Conservation (phyloP, 2,888 invertebrate species). For the Lutraria lutraria region DNA sequence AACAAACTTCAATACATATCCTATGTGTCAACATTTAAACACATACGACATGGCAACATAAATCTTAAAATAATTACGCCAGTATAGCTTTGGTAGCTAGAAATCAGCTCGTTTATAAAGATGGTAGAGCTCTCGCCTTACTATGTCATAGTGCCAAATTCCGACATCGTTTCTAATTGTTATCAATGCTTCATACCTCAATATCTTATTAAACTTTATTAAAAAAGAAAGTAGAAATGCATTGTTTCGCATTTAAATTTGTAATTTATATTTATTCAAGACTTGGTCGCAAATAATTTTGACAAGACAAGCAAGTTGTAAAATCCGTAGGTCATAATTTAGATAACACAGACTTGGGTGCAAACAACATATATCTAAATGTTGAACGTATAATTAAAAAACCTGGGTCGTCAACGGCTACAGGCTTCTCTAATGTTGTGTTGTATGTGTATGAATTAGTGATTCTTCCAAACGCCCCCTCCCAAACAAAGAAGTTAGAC, state of each 20-base stretch:
- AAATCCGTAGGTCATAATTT: no score
- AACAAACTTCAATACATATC: neutral
- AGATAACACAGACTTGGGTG: neutral
- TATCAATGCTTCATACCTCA: neutral
- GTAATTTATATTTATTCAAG: neutral
- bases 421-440: conserved; percentile 33
- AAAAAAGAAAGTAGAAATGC: neutral
- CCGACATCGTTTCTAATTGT: no score
- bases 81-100: no score
- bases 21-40: neutral
- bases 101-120: neutral
- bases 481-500: conserved; percentile 76
- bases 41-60: neutral
- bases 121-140: no score
- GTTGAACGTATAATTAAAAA: neutral
- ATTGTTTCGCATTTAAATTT: neutral
- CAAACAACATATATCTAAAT: neutral
- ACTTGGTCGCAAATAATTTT: no score
- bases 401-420: conserved; percentile 65
- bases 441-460: conserved; percentile 68
- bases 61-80: no score
- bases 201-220: neutral
- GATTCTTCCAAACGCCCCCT: conserved; percentile 78
- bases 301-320: no score
- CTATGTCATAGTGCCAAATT: no score